Evolutionary conservation across 2,113 vertebrate species (phyloP), one percentile per base, ranked within the genome.

Genomic region (Xyrauchen texanus): DNA sequence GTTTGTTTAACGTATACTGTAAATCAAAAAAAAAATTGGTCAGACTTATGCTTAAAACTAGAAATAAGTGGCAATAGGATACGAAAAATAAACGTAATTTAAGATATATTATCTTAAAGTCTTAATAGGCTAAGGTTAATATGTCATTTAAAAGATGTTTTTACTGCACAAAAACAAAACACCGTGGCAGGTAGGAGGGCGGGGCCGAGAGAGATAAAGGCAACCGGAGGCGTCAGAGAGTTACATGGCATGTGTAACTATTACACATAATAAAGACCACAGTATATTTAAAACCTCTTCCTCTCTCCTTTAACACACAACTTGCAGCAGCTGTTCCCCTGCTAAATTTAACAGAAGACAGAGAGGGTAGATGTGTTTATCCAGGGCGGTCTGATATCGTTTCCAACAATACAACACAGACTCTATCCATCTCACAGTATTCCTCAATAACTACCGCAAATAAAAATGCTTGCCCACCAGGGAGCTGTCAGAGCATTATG

Each of bases 401-500:
- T 42, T 8, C 46, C 42, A 60, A n/a, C 42, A 60, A 60, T 72
- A 47, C 47, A 21, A 21, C 69, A 72, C 13, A 72, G 55, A 44
- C 44, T 60, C 55, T 8, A 60, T 60, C n/a, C 13, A 72, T 72
- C n/a, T 72, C 5, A 0, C 69, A 72, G 55, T 60, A 72, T 60
- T 72, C n/a, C n/a, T 60, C 69, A 72, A 72, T 60, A 60, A 60
- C 69, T 11, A 15, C 55, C 69, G 8, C 55, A 72, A 72, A 72
- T 72, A 72, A 72, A 72, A 72, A n/a, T 10, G 13, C 44, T 72
- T n/a, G 16, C 44, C 69, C 55, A 60, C 55, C 44, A 72, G 69
- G 69, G 70, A 72, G 44, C 15, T 6, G 4, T 60, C 4, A 60
- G 21, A 6, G 44, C 42, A 46, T 72, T 72, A 68, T 52, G 10